Evolutionary conservation across 1,140 invertebrate genomes (phyloP).

Genomic region (Drosophila bocki): DNA sequence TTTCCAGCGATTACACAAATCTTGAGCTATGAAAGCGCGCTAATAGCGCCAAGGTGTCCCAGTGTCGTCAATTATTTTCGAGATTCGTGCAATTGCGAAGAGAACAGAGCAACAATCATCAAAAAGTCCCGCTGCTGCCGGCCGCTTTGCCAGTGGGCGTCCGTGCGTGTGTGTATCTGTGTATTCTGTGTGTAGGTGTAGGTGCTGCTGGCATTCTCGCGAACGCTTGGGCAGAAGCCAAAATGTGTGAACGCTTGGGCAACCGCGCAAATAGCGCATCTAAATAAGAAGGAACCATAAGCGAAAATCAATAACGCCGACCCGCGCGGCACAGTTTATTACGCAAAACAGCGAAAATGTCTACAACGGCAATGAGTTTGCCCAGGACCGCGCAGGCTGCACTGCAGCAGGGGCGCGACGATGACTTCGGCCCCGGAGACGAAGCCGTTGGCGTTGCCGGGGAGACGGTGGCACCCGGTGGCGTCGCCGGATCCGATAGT

Average conservation of each 20-base stretch:
- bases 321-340: constrained; percentile 26
- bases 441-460: neutral
- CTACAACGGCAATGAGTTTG: constrained; percentile 57
- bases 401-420: constrained; percentile 16
- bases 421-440: constrained; percentile 40
- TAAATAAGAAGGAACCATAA: constrained; percentile 37
- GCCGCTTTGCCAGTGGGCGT: constrained; percentile 23
- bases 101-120: neutral
- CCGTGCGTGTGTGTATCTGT: constrained; percentile 10
- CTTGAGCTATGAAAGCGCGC: no score
- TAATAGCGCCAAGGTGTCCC: neutral
- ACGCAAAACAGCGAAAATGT: constrained; percentile 56
- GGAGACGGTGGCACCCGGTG: neutral
- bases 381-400: constrained; percentile 21
- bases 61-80: constrained; percentile 19
- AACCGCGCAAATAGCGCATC: constrained; percentile 46
- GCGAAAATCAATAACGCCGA: constrained; percentile 51
- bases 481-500: constrained; percentile 50
- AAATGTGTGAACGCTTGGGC: constrained; percentile 43
- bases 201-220: constrained; percentile 11
- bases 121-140: neutral
- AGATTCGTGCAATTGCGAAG: constrained; percentile 3
- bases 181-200: constrained; percentile 1
- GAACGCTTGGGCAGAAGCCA: constrained; percentile 46
- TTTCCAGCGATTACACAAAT: constrained; percentile 6